Evolutionary conservation across 1,140 invertebrate genomes (phyloP).

Genomic region (Megalonaias nervosa): DNA sequence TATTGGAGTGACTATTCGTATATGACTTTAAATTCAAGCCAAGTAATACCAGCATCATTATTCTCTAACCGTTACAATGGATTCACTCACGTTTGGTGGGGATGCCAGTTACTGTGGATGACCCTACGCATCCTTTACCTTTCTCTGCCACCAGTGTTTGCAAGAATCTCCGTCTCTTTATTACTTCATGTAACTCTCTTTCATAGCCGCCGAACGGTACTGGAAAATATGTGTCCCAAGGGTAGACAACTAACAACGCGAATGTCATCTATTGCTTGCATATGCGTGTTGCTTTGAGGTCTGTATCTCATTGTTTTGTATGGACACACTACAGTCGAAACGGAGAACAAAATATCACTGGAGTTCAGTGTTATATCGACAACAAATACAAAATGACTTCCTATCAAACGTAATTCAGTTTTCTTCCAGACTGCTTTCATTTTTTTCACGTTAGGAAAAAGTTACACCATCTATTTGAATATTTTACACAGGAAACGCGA

Average conservation of each 20-base stretch:
- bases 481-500: too few species aligned
- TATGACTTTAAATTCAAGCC: constrained; percentile 45
- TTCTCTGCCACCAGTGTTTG: constrained; percentile 38
- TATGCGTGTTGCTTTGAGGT: constrained; percentile 29
- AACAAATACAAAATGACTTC: constrained; percentile 13
- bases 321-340: constrained; percentile 27
- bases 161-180: constrained; percentile 46
- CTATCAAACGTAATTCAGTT: constrained; percentile 15
- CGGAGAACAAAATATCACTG: constrained; percentile 12
- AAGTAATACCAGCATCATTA: constrained; percentile 44
- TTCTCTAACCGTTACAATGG: constrained; percentile 41
- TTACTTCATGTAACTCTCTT: constrained; percentile 46
- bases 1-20: constrained; percentile 45
- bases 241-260: constrained; percentile 15
- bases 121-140: constrained; percentile 42
- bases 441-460: not conserved
- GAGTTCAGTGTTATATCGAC: constrained; percentile 12
- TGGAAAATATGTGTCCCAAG: constrained; percentile 46
- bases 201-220: constrained; percentile 53
- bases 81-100: constrained; percentile 50
- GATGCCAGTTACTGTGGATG: constrained; percentile 46
- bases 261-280: constrained; percentile 37
- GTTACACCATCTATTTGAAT: too few species aligned
- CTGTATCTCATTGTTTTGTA: constrained; percentile 42
- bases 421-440: constrained; percentile 4